phyloP scores from a whole-genome alignment of 2,797 vertebrate genomes.

The Zonotrichia albicollis region DNA sequence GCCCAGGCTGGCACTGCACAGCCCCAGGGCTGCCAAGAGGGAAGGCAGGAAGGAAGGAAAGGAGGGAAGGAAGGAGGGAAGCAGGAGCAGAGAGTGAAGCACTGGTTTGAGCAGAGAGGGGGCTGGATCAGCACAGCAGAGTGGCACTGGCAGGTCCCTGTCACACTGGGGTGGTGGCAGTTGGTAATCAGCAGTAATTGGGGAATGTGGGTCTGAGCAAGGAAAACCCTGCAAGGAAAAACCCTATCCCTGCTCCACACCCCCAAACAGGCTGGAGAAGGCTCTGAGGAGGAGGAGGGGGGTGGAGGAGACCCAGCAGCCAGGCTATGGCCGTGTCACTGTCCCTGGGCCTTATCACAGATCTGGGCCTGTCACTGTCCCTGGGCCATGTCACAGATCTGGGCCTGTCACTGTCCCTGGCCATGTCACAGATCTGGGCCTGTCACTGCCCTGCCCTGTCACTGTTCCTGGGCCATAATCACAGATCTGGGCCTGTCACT shows the following conservation, averaged over 20 bases:
- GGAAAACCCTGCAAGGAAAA: background rate
- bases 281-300: background rate
- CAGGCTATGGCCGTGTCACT: background rate
- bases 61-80: background rate
- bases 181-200: background rate
- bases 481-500: no score
- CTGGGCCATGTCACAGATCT: no score
- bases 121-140: background rate
- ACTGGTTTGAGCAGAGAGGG: background rate
- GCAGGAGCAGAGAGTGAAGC: background rate
- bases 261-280: background rate
- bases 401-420: no score
- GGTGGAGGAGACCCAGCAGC: background rate
- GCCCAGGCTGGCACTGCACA: background rate
- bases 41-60: background rate
- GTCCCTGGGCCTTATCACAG: no score
- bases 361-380: no score
- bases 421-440: no score
- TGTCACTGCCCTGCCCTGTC: no score
- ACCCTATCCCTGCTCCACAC: background rate
- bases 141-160: background rate
- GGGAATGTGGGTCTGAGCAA: background rate
- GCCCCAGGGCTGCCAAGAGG: background rate
- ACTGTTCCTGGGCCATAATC: no score
- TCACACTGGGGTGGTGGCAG: background rate